Percentiles rank a stretch among this genome's conserved stretches.
Conservation (phyloP, 2,797 vertebrate genomes). For the Melanotaenia trifasciata region DNA sequence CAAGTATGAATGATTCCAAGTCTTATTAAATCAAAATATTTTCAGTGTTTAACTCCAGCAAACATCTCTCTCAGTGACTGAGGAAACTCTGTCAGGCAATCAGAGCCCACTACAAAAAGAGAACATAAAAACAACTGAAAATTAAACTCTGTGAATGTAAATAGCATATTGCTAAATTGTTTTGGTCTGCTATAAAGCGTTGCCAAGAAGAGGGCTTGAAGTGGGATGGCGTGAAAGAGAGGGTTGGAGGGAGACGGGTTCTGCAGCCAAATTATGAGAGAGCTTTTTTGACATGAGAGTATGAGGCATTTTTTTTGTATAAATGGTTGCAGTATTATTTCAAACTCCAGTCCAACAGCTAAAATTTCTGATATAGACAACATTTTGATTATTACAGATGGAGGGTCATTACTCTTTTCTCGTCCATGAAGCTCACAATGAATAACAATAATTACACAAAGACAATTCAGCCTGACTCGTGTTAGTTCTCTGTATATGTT, state of each 20-base stretch:
- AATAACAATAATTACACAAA: slow-evolving; percentile 18
- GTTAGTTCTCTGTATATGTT: slow-evolving; percentile 22
- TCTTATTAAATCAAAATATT: slow-evolving; percentile 45
- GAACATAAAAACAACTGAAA: slow-evolving; percentile 74
- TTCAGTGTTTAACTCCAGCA: slow-evolving; percentile 56
- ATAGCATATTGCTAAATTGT: slow-evolving; percentile 75
- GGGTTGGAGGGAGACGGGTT: slow-evolving; percentile 22
- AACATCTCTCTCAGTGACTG: slow-evolving; percentile 45
- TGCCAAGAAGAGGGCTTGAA: slow-evolving; percentile 68
- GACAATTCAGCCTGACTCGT: neutral
- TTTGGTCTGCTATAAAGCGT: slow-evolving; percentile 65
- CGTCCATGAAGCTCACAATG: slow-evolving; percentile 5
- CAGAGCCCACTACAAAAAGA: slow-evolving; percentile 67
- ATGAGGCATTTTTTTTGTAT: slow-evolving; percentile 25
- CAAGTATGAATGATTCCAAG: slow-evolving; percentile 18
- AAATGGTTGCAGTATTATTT: too few relatives aligned
- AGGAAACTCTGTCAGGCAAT: slow-evolving; percentile 70
- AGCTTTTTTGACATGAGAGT: slow-evolving; percentile 36
- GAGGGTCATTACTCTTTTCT: slow-evolving; percentile 22
- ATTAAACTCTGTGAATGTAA: slow-evolving; percentile 66
- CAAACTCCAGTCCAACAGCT: neutral
- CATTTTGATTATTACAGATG: slow-evolving; percentile 16
- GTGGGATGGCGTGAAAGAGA: slow-evolving; percentile 59
- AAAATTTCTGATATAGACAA: slow-evolving; percentile 19
- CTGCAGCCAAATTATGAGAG: slow-evolving; percentile 41